phyloP scores from a whole-genome alignment of 2,797 vertebrate genomes.

The Catamblyrhynchus diadema region DNA sequence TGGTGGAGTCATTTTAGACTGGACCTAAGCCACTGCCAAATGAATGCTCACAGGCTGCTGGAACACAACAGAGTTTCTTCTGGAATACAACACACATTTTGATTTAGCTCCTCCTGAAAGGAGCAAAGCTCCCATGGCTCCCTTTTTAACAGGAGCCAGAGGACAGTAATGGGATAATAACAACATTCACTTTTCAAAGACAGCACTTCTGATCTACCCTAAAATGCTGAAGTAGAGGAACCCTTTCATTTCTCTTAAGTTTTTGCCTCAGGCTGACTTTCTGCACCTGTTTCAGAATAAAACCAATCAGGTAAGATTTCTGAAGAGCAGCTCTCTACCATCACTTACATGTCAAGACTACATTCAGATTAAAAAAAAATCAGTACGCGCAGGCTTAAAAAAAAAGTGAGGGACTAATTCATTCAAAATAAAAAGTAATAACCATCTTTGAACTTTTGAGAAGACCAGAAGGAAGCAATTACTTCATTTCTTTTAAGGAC shows the following conservation, averaged over 20 bases:
- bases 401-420: accelerated
- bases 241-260: neutral
- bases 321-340: neutral
- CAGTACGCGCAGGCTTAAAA: accelerated
- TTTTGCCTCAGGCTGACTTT: neutral
- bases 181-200: neutral
- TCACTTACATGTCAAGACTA: neutral
- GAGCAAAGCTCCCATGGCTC: neutral
- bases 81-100: neutral
- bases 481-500: neutral
- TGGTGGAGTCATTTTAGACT: neutral
- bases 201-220: neutral
- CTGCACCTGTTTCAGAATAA: neutral
- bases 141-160: neutral
- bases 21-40: neutral
- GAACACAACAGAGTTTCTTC: neutral
- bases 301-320: neutral
- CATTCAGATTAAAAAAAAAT: neutral
- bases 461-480: neutral
- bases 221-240: neutral
- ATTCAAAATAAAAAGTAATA: neutral
- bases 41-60: neutral
- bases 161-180: neutral
- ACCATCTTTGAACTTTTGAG: neutral
- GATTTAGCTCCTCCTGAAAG: neutral